Evolutionary conservation across 2,888 invertebrate genomes (phyloP), one percentile per base, ranked within the genome.

Genomic region (Julus scandinavius): DNA sequence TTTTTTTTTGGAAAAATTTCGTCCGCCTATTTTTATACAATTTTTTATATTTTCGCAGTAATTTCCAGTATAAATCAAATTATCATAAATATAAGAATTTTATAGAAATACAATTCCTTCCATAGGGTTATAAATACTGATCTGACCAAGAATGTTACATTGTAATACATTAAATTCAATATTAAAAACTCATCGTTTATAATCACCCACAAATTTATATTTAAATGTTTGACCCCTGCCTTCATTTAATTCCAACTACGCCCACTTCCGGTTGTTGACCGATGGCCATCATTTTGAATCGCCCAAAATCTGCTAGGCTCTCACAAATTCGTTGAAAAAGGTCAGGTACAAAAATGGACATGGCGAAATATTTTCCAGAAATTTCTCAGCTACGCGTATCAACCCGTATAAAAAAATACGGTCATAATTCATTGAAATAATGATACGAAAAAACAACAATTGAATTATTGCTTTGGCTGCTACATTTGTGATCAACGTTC

Each of bases 381-480:
- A 63, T 63, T 63, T 63, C 63, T 5, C 20, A 63, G n/a, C 63
- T 54, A 54, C 11, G 54, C 54, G 11, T 54, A 15, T 9, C 54
- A 11, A 54, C 1, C 3, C 3, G 54, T 15, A 54, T 9, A 6
- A 20, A 20, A 63, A 63, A 63, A 63, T 20, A 63, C 1, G 63
- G 63, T 63, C 63, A 63, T 63, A 63, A 63, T 63, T 63, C 63
- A 63, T 63, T 7, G 5, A 6, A 63, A 63, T 63, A 63, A 63
- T 63, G 20, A 20, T 63, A 20, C 20, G 63, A 63, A 63, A n/a
- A 63, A 63, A 63, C 63, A 63, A 63, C 63, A 63, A 63, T 63
- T 63, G 63, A 63, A 63, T 63, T 63, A 63, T 63, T 63, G 63
- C 63, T 20, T 63, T 63, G 63, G 63, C 63, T 3, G 63, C 20